Percentiles rank a stretch among this genome's conserved stretches.
Conservation (phyloP, 1,140 invertebrate genomes). For the Paralvinella palmiformis region DNA sequence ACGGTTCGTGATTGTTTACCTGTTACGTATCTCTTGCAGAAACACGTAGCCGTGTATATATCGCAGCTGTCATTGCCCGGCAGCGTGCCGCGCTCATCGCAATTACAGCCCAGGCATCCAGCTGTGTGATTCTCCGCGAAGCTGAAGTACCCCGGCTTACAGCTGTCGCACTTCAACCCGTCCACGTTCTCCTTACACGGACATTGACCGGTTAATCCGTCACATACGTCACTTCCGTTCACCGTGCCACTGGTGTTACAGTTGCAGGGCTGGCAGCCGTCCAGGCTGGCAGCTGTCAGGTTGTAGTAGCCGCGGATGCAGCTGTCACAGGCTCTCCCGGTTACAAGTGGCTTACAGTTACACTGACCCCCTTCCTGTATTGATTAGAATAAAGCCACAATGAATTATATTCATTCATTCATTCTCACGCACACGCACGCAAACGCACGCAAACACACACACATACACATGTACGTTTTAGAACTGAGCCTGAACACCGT, state of each 20-base stretch:
- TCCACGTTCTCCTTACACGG: constrained; percentile 75
- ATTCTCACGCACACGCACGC: too few species aligned
- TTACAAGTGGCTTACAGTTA: constrained; percentile 52
- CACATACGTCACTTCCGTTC: constrained; percentile 9
- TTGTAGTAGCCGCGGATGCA: constrained; percentile 79
- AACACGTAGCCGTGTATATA: constrained; percentile 24
- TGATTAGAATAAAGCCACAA: background rate
- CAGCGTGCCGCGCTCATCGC: constrained; percentile 64
- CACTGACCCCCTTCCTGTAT: constrained; percentile 72
- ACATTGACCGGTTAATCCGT: constrained; percentile 72
- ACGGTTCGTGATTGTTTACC: background rate
- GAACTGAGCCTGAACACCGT: too few species aligned
- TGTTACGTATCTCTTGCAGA: background rate
- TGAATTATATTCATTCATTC: too few species aligned
- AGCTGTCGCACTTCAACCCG: constrained; percentile 26
- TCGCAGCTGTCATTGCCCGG: constrained; percentile 59
- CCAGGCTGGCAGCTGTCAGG: constrained; percentile 84
- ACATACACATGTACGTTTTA: too few species aligned
- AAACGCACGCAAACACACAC: too few species aligned
- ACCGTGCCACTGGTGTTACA: constrained; percentile 12
- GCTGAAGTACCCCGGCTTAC: constrained; percentile 12
- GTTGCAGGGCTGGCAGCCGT: constrained; percentile 42
- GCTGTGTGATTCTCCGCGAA: constrained; percentile 54
- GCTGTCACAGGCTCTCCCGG: constrained; percentile 52
- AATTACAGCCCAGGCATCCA: constrained; percentile 72